Conservation (phyloP, 1,140 invertebrate genomes). For the Holcopasites calliopsidis region DNA sequence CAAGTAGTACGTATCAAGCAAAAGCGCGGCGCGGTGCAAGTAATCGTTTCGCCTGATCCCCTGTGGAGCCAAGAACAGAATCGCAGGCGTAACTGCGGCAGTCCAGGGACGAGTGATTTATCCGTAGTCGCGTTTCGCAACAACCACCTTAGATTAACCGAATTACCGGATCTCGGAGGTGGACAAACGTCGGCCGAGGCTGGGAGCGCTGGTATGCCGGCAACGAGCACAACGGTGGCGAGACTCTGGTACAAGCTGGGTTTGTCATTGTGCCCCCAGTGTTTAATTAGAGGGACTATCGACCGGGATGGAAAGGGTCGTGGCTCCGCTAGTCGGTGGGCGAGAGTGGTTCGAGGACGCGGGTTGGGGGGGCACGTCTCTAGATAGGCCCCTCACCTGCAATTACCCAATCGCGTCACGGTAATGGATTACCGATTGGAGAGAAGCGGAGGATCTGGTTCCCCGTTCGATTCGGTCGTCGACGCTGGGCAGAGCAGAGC, state of each 20-base stretch:
- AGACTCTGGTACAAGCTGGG: conserved; percentile 66
- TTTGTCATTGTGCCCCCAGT: conserved; percentile 75
- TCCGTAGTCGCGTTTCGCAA: conserved; percentile 66
- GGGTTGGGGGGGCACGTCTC: conserved; percentile 66
- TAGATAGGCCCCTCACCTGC: conserved; percentile 73
- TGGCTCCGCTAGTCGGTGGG: not conserved
- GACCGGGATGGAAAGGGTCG: conserved; percentile 69
- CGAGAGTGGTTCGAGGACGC: conserved; percentile 40
- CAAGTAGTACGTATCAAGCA: not conserved
- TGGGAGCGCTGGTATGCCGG: conserved; percentile 26
- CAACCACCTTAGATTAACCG: conserved; percentile 71
- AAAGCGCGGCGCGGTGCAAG: not conserved
- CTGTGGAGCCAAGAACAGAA: conserved; percentile 12
- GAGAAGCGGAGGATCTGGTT: conserved; percentile 62
- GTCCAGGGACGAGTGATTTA: conserved; percentile 69
- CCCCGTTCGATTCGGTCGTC: conserved; percentile 55
- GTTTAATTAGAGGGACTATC: conserved; percentile 78
- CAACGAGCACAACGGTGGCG: conserved; percentile 37
- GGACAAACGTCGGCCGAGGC: conserved; percentile 34
- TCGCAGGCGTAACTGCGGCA: conserved; percentile 35
- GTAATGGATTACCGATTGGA: conserved; percentile 76
- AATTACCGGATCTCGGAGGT: conserved; percentile 69
- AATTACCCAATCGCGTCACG: conserved; percentile 76
- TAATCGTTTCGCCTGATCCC: not conserved
- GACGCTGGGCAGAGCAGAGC: conserved; percentile 39